These are phyloP conservation scores for Altica lythri DNA, from an alignment of 2,888 invertebrate species.

Conservation along the genomic window DNA sequence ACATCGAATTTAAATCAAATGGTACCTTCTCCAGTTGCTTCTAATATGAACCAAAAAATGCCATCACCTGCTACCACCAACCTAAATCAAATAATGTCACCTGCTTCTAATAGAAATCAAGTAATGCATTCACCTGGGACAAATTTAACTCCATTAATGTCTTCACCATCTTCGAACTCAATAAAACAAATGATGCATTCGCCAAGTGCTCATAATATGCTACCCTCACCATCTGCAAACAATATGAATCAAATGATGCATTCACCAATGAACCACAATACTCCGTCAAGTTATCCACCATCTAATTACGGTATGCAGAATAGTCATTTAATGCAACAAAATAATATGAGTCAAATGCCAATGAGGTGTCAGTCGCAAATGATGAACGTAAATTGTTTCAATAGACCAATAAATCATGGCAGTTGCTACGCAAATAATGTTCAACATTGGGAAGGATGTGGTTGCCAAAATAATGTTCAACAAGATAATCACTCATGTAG, in stretches of 20 bases:
- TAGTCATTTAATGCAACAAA: constrained; percentile 35
- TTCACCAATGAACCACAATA: constrained; percentile 45
- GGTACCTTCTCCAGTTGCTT: constrained; percentile 41
- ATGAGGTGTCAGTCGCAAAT: constrained; percentile 49
- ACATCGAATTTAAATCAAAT: constrained; percentile 42
- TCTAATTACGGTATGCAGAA: constrained; percentile 46
- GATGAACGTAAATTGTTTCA: constrained; percentile 44
- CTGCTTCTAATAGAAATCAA: constrained; percentile 40
- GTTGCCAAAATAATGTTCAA: constrained; percentile 36
- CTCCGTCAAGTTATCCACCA: constrained; percentile 36
- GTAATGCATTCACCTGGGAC: constrained; percentile 47
- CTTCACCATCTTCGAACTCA: constrained; percentile 35
- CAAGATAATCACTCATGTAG: constrained; percentile 44
- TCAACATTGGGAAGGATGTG: constrained; percentile 46
- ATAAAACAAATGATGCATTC: constrained; percentile 43
- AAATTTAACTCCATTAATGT: constrained; percentile 44
- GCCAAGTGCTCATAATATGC: constrained; percentile 43
- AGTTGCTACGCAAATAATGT: constrained; percentile 41
- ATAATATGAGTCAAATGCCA: constrained; percentile 42
- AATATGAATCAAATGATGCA: constrained; percentile 46
- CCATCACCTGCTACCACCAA: constrained; percentile 39
- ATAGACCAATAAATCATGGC: constrained; percentile 41
- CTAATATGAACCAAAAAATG: constrained; percentile 39
- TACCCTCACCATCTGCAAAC: constrained; percentile 41
- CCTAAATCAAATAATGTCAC: constrained; percentile 46